A percentile compares a stretch with the other conserved stretches of the same genome.
Evolutionary conservation across 2,113 vertebrate genomes (phyloP).

Genomic region (Calidris pugnax): DNA sequence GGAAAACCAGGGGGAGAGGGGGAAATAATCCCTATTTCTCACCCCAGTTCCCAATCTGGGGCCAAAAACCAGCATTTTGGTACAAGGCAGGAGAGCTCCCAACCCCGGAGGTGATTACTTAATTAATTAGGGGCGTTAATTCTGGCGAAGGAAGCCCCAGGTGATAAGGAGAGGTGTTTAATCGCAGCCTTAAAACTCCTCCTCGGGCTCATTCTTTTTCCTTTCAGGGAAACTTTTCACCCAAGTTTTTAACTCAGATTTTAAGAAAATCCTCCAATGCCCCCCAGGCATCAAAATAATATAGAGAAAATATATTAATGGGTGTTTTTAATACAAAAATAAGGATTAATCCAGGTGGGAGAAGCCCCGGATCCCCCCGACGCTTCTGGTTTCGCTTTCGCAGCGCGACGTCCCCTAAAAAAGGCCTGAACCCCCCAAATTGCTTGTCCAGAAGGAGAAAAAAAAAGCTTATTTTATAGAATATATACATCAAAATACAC

Average conservation of each 20-base stretch:
- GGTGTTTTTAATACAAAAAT: neutral
- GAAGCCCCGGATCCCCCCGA: too few species aligned
- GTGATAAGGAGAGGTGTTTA: too few species aligned
- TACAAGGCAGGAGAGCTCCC: neutral
- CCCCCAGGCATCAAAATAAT: fast-evolving
- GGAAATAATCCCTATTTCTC: neutral
- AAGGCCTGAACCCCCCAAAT: neutral
- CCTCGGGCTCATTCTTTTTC: neutral
- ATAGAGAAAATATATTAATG: fast-evolving
- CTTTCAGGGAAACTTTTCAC: neutral
- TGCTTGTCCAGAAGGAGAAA: neutral
- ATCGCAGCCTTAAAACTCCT: neutral
- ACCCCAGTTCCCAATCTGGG: neutral
- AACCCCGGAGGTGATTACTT: neutral
- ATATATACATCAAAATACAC: neutral
- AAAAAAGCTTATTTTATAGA: neutral
- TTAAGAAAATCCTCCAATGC: neutral
- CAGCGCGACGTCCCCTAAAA: neutral
- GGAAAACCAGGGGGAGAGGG: neutral
- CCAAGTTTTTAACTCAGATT: neutral
- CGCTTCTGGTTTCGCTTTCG: neutral
- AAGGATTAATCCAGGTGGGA: neutral
- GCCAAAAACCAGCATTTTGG: neutral
- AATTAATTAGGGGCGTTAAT: neutral
- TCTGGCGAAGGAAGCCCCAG: fast-evolving